phyloP scores from a whole-genome alignment of 1,140 invertebrate genomes.

The Megathymus violae region DNA sequence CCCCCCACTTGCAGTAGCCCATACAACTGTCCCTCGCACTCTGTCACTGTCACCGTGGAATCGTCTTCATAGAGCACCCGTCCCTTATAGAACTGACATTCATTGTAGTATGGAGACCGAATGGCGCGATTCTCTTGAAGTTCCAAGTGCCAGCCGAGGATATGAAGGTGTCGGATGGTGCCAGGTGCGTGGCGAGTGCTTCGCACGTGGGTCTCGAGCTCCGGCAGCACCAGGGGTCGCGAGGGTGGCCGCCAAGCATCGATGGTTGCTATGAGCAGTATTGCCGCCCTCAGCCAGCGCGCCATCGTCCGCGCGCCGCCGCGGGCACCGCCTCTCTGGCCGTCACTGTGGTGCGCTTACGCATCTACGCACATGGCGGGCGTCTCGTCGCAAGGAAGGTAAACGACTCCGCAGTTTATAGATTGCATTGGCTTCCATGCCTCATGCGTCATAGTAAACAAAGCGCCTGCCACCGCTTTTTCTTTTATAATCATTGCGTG shows the following conservation, averaged over 20 bases:
- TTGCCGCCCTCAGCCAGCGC: slow-evolving; percentile 71
- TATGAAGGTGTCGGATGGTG: slow-evolving; percentile 57
- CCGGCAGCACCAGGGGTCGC: slow-evolving; percentile 42
- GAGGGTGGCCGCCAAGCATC: slow-evolving; percentile 52
- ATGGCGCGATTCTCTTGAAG: slow-evolving; percentile 71
- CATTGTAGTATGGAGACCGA: slow-evolving; percentile 71
- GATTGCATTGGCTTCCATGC: slow-evolving; percentile 72
- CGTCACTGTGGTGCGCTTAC: slow-evolving; percentile 66
- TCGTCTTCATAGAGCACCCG: slow-evolving; percentile 58
- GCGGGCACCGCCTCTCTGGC: slow-evolving; percentile 67
- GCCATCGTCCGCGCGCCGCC: slow-evolving; percentile 75
- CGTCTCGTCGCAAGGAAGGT: slow-evolving; percentile 78
- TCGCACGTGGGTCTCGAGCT: slow-evolving; percentile 36
- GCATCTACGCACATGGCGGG: slow-evolving; percentile 78
- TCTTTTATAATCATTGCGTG: slow-evolving; percentile 62
- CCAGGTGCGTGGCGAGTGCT: slow-evolving; percentile 45
- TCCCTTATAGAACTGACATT: slow-evolving; percentile 75
- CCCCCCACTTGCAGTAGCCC: slow-evolving; percentile 68
- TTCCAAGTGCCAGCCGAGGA: slow-evolving; percentile 72
- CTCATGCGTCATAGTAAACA: slow-evolving; percentile 80
- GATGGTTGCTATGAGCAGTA: slow-evolving; percentile 53
- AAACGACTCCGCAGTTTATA: slow-evolving; percentile 77
- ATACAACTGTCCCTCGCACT: slow-evolving; percentile 71
- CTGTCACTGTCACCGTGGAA: slow-evolving; percentile 69
- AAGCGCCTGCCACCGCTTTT: slow-evolving; percentile 70